These are phyloP conservation scores for Manis pentadactyla DNA, from an alignment of 2,797 vertebrate species.

Conservation along the genomic window DNA sequence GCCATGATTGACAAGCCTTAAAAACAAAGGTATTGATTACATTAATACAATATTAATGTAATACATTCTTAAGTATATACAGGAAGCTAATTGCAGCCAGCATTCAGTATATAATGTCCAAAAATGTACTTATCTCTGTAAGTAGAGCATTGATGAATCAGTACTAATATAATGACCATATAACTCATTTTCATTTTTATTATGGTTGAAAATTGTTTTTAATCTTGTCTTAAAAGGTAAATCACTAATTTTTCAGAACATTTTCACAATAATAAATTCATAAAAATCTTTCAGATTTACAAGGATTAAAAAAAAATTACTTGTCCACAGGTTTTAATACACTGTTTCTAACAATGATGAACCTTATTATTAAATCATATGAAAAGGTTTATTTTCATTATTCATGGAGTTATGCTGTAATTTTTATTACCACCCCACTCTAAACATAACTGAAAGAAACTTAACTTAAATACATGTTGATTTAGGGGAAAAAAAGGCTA, in stretches of 20 bases:
- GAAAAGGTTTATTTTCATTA: background rate
- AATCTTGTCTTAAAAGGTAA: conserved; percentile 45
- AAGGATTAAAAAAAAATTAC: background rate
- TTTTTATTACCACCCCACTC: background rate
- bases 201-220: conserved; percentile 37
- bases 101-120: background rate
- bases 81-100: background rate
- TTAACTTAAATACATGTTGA: conserved; percentile 44
- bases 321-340: background rate
- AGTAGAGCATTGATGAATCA: conserved; percentile 19
- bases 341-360: conserved; percentile 3
- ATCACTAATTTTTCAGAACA: conserved; percentile 8
- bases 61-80: background rate
- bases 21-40: conserved; percentile 53
- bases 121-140: conserved; percentile 20
- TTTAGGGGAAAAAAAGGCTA: background rate
- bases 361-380: background rate
- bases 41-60: background rate
- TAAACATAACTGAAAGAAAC: background rate
- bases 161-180: background rate
- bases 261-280: background rate
- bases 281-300: background rate
- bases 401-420: conserved; percentile 29
- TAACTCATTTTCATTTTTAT: conserved; percentile 4
- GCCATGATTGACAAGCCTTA: conserved; percentile 41